A percentile compares a stretch with the other conserved stretches of the same genome.
Evolutionary conservation across 2,888 invertebrate genomes (phyloP).

Genomic region (Lithophane socia): DNA sequence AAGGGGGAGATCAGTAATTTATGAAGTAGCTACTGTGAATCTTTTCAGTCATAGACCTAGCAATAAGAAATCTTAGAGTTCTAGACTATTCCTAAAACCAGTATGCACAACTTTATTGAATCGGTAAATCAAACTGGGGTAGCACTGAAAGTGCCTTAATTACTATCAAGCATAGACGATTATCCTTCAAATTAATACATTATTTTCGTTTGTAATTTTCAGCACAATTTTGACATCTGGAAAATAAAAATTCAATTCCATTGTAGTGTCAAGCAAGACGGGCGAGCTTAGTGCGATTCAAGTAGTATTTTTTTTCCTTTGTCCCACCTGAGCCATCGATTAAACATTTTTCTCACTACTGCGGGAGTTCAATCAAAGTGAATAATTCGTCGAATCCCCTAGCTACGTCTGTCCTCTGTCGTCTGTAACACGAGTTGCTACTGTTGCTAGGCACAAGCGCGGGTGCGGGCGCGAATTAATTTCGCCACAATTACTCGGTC

Average conservation of each 20-base stretch:
- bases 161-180: background rate
- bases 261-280: background rate
- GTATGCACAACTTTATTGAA: background rate
- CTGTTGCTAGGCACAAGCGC: slow-evolving; percentile 63
- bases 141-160: background rate
- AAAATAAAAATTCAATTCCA: background rate
- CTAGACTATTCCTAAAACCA: background rate
- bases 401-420: slow-evolving; percentile 22
- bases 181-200: background rate
- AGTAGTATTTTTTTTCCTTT: background rate
- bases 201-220: background rate
- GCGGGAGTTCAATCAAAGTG: slow-evolving; percentile 14
- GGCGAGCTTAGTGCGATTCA: background rate
- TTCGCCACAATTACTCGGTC: slow-evolving; percentile 89
- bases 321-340: background rate
- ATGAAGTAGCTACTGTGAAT: slow-evolving; percentile 36
- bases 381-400: slow-evolving; percentile 27
- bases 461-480: slow-evolving; percentile 83
- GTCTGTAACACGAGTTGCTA: slow-evolving; percentile 62
- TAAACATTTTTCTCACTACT: background rate
- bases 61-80: background rate
- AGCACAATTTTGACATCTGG: background rate
- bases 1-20: slow-evolving; percentile 24
- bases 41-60: background rate
- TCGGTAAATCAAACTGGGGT: background rate